Evolutionary conservation across 2,113 vertebrate species (phyloP).

Genomic region (Sinocyclocheilus anshuiensis): DNA sequence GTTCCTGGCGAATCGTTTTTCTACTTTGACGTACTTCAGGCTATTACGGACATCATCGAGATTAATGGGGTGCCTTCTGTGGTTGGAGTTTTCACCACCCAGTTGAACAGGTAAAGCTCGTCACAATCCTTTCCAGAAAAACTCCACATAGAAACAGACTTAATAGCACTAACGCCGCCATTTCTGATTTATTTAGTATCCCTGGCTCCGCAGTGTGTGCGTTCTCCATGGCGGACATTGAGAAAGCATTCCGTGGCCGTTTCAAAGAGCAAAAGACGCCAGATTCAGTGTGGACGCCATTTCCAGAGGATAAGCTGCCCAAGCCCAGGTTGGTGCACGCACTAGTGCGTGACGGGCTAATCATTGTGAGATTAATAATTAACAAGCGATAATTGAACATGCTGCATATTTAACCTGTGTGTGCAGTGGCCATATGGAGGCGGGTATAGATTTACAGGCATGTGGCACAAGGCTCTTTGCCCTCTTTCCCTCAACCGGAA

Average conservation of each 20-base stretch:
- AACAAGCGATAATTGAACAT: conserved; percentile 70
- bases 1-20: conserved; percentile 98
- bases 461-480: conserved; percentile 68
- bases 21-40: conserved; percentile 98
- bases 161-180: neutral
- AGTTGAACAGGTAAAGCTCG: conserved; percentile 93
- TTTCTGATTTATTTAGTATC: conserved; percentile 77
- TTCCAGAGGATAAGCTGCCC: conserved; percentile 93
- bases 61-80: conserved; percentile 88
- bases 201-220: conserved; percentile 96
- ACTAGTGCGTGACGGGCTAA: conserved; percentile 31
- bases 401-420: conserved; percentile 70
- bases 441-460: conserved; percentile 60
- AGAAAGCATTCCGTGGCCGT: conserved; percentile 90
- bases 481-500: conserved; percentile 57
- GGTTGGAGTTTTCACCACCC: conserved; percentile 95
- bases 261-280: conserved; percentile 98
- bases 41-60: conserved; percentile 92
- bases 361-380: conserved; percentile 68
- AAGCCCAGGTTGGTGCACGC: conserved; percentile 84
- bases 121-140: neutral
- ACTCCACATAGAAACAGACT: neutral
- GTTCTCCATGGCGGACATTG: conserved; percentile 96
- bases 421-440: conserved; percentile 34
- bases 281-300: conserved; percentile 96